Base-by-base conservation (phyloP, 2,797 vertebrate genomes). In the Gallinago stenura region DNA sequence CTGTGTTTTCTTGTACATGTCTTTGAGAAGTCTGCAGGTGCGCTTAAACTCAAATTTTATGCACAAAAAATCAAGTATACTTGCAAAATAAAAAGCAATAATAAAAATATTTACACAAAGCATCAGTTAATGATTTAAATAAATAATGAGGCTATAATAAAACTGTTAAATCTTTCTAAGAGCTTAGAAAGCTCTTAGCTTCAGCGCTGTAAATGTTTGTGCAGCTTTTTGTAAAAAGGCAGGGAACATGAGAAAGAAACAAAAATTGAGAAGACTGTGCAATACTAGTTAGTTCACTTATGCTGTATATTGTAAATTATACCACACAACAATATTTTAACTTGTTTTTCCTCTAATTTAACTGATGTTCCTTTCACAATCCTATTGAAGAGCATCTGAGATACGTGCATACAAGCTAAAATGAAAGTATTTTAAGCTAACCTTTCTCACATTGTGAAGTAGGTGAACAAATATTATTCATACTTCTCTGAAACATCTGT, bases 61-160 rank as follows among this genome's bases (percentile, higher is more conserved):
- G 28, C 35, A 35, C 1, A 5, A 84, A 93, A 95, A 86, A 69
- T 62, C 17, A 20, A 79, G 31, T 82, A 48, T 50, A 31, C 83
- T 84, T 84, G 35, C 46, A 78, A 89, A 94, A 90, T 76, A 66
- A 68, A 85, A 84, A 81, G 35, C 26, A 64, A 68, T 46, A 83
- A 83, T 78, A 75, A 41, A 87, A 92, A 48, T 35, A 87, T 85
- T 96, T 87, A 81, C 61, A 65, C 82, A 64, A 57, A 70, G 10
- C 48, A 89, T 83, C 80, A 77, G 12, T 89, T 92, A 92, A 85
- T 88, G 7, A 81, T 83, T 92, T 91, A 91, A 92, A 78, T 93
- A 96, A 96, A 85, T 85, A 93, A 94, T 92, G 58, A 96, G 60
- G 5, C 60, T 77, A 37, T 87, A 92, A 93, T 95, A 96, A 93